A percentile compares a stretch with the other conserved stretches of the same genome.
phyloP scores from a whole-genome alignment of 2,888 invertebrate genomes.

The Eupithecia exiguata region DNA sequence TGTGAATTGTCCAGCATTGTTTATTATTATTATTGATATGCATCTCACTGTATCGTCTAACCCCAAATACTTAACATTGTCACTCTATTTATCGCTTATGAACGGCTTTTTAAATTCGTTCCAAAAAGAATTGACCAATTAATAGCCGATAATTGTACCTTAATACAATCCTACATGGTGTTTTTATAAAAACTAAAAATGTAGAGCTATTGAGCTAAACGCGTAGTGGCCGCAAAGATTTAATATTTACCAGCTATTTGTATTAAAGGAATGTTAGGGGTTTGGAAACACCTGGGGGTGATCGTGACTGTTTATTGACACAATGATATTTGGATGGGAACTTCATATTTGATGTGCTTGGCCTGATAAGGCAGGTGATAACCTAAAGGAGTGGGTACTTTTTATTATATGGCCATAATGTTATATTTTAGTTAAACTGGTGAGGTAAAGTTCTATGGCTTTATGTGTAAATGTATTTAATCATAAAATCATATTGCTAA shows the following conservation, averaged over 20 bases:
- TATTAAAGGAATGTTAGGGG: conserved; percentile 57
- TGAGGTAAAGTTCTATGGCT: background rate
- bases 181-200: background rate
- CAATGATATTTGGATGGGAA: conserved; percentile 32
- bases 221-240: conserved; percentile 54
- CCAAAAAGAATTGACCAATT: background rate
- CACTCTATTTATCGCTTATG: background rate
- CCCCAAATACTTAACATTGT: background rate
- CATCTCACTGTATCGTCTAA: too few relatives aligned
- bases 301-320: conserved; percentile 35
- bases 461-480: background rate
- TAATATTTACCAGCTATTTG: conserved; percentile 64
- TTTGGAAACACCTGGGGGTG: conserved; percentile 52
- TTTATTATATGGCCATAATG: background rate
- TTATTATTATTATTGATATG: too few relatives aligned
- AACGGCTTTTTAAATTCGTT: background rate
- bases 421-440: background rate
- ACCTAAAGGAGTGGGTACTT: background rate
- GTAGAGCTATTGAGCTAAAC: conserved; percentile 37
- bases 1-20: too few relatives aligned
- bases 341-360: conserved; percentile 23
- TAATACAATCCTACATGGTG: background rate
- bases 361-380: conserved; percentile 13
- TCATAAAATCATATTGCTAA: background rate
- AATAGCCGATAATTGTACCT: background rate